Conservation (phyloP, 2,888 invertebrate genomes). For the Junonia oenone region DNA sequence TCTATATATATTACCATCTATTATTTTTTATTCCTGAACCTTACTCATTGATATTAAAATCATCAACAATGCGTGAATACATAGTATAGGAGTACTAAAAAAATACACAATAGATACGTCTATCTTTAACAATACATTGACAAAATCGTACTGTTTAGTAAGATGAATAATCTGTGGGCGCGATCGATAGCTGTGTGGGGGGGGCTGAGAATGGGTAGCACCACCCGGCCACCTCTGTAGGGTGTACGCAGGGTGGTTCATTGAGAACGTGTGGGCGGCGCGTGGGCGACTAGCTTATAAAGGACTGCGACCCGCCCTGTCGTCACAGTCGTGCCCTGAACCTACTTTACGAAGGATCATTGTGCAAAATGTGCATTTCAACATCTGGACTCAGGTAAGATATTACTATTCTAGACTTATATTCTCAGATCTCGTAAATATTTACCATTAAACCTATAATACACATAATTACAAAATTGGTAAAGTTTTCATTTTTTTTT, state of each 20-base stretch:
- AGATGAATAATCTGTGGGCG: conserved; percentile 72
- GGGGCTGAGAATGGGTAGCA: conserved; percentile 33
- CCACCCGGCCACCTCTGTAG: conserved; percentile 21
- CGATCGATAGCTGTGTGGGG: conserved; percentile 66
- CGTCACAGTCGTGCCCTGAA: conserved; percentile 62
- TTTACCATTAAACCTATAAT: background rate
- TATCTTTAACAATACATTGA: conserved; percentile 2
- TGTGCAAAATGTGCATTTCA: conserved; percentile 60
- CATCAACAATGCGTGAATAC: too few species aligned
- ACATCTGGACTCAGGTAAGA: conserved; percentile 60
- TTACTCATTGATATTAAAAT: too few species aligned
- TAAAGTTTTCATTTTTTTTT: too few species aligned
- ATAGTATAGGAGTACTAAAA: too few species aligned
- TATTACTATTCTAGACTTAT: background rate
- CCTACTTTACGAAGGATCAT: conserved; percentile 43
- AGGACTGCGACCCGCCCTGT: conserved; percentile 55
- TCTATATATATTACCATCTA: too few species aligned
- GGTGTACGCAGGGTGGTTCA: conserved; percentile 67
- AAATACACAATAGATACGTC: background rate
- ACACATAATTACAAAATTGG: background rate
- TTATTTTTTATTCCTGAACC: too few species aligned
- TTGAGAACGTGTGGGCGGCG: conserved; percentile 85
- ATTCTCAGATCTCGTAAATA: background rate
- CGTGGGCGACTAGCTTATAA: conserved; percentile 75
- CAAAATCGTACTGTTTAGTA: conserved; percentile 52